Conservation (phyloP, 2,113 vertebrate genomes). For the Lepisosteus osseus region DNA sequence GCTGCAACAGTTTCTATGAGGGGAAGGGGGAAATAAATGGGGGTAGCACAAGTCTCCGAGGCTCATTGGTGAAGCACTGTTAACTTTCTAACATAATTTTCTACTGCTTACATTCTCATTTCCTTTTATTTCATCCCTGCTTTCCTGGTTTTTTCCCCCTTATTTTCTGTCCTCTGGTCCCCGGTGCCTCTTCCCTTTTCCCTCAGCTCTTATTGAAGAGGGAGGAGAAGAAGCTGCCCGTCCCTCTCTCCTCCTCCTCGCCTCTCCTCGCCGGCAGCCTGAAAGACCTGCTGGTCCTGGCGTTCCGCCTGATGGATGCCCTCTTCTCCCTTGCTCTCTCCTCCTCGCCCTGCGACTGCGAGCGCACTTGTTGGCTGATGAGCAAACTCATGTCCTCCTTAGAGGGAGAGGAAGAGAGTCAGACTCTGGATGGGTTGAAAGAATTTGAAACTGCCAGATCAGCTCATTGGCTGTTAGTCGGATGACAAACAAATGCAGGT, state of each 20-base stretch:
- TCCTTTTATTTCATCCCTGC: no score
- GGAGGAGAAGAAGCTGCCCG: constrained; percentile 58
- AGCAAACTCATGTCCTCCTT: constrained; percentile 74
- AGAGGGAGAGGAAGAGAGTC: neutral
- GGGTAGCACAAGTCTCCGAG: no score
- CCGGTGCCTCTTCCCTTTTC: neutral
- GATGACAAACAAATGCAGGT: no score
- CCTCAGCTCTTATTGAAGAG: constrained; percentile 58
- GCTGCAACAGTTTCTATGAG: no score
- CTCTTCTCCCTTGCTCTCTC: constrained; percentile 32
- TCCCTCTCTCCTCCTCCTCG: constrained; percentile 47
- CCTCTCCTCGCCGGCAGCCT: constrained; percentile 46
- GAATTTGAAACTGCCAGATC: no score
- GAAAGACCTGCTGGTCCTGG: constrained; percentile 50
- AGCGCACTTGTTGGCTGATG: constrained; percentile 65
- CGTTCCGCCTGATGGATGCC: constrained; percentile 46
- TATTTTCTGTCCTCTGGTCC: no score
- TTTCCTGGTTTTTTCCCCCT: no score
- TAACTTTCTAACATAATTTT: no score
- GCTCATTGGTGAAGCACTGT: no score
- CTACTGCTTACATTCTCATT: no score
- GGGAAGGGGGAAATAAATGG: no score
- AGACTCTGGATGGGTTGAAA: neutral
- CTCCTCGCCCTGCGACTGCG: constrained; percentile 44
- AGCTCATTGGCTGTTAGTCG: no score